Base-by-base conservation (phyloP, 2,113 vertebrate species). In the Hoplias malabaricus region DNA sequence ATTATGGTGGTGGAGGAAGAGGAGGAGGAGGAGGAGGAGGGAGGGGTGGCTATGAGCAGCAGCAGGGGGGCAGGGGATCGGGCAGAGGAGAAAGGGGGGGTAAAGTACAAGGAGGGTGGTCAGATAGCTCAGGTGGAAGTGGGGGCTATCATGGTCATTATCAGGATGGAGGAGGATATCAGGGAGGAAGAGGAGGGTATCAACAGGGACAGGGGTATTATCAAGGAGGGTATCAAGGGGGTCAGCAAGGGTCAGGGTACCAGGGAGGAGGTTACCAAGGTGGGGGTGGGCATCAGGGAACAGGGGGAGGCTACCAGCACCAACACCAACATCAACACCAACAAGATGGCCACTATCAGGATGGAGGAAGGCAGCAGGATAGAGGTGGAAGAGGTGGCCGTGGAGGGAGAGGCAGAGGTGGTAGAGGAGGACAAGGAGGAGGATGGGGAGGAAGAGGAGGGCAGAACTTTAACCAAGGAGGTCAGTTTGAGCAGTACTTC, bases 401-500 rank as follows among this genome's bases (percentile, higher is more conserved):
- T 14, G 90, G 93, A 0, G 92, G 92, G 29, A 91, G 93, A 21
- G 87, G 93, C 27, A 88, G 94, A 50, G 90, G 93, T 2, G 87
- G 93, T 0, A 90, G 94, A 71, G 91, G 94, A 0, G 78, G 91
- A 11, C 91, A 92, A 79, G 93, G 95, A 63, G 94, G 94, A 0
- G 95, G 96, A 2, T 95, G 96, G 95, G 95, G 94, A 14, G 93
- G 91, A 21, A 93, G 96, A 89, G 95, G 96, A 14, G 94, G 93
- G 10, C 94, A 96, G 85, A 96, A 86, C 87, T 95, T 95, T 63
- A 97, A 95, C 89, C 96, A 98, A 84, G 96, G 95, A 16, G 96
- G 98, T 80, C 97, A 98, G 25, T 99, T 99, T 92, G 98, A 99
- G 90, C 96, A 99, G 91, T 98, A 96, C 89, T 99, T 98, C 90